Evolutionary conservation across 30 jellyfish, hydroid and myxozoan species (phyloP), one percentile per base, ranked within the genome.

Genomic region (Cassiopea andromeda): DNA sequence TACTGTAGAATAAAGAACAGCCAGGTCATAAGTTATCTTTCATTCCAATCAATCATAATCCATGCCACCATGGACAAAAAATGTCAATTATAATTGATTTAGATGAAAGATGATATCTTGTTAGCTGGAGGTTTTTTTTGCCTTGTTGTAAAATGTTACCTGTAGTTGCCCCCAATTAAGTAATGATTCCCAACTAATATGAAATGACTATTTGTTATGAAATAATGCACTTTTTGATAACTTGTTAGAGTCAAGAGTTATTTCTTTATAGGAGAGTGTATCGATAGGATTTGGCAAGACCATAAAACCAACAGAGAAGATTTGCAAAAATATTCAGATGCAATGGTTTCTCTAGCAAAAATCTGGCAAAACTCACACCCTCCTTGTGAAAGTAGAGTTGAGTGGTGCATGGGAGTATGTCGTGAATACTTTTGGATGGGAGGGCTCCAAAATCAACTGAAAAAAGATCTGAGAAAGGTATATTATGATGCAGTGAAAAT

Each of bases 331-430:
- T 94, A 94, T 66, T 87, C 98, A 44, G 81, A 74, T 5, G 93
- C 98, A 47, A 94, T 94, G 98, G 91, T 74, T 70, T 48, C 85
- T n/a, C 70, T 94, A 4, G 97, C 98, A 14, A 57, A 79, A 15
- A 64, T 74, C 1, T 94, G 98, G 98, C 78, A 77, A 57, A 58
- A 66, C 44, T 69, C 92, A 46, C 92, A 82, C 13, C 94, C 94
- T 14, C 81, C 69, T 2, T 2, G 70, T 47, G 93, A 84, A 84
- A 90, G 85, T 77, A 75, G 98, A 75, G 84, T 94, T 44, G 87
- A 89, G 45, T 94, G 98, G 98, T 85, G 97, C 72, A 82, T 73
- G 61, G 16, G 46, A 47, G 82, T 83, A 0, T 81, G 95, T 78
- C 78, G 78, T 2, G 73, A 81, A 58, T 94, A 90, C 70, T 94